Evolutionary conservation across 2,797 vertebrate genomes (phyloP).

Genomic region (Galagoides demidoff): DNA sequence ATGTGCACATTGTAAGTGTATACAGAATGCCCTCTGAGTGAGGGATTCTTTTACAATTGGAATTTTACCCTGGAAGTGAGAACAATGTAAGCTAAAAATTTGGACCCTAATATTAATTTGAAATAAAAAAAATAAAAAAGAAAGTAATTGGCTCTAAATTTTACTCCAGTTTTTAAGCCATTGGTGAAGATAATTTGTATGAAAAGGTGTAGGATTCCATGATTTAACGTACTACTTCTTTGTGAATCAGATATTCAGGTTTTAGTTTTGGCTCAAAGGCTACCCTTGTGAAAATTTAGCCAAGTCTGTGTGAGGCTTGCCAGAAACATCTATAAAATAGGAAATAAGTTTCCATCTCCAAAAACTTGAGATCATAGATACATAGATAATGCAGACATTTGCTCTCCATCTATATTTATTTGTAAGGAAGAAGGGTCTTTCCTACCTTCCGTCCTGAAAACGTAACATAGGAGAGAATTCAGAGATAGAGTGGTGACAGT

Average conservation of each 20-base stretch:
- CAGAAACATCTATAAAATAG: not conserved
- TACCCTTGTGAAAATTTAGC: not conserved
- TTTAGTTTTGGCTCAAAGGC: not conserved
- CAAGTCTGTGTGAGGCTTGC: not conserved
- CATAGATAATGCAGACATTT: not conserved
- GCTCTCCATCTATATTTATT: not conserved
- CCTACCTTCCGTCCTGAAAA: not conserved
- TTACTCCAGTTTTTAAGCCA: not conserved
- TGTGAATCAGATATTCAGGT: not conserved
- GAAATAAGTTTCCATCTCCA: not conserved
- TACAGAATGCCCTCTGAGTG: too few species aligned
- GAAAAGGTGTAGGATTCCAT: not conserved
- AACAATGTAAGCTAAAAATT: too few species aligned
- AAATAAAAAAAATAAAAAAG: too few species aligned
- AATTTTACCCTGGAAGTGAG: too few species aligned
- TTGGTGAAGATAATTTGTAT: not conserved
- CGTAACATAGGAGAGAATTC: not conserved
- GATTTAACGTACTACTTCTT: not conserved
- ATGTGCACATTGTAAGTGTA: too few species aligned
- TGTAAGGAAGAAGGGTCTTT: not conserved
- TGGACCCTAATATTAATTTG: too few species aligned
- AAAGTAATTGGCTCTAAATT: not conserved
- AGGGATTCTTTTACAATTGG: too few species aligned
- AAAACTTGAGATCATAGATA: not conserved
- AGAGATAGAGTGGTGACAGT: not conserved